These are phyloP conservation scores for Grallaria varia DNA, from an alignment of 2,113 vertebrate genomes.

Conservation along the genomic window DNA sequence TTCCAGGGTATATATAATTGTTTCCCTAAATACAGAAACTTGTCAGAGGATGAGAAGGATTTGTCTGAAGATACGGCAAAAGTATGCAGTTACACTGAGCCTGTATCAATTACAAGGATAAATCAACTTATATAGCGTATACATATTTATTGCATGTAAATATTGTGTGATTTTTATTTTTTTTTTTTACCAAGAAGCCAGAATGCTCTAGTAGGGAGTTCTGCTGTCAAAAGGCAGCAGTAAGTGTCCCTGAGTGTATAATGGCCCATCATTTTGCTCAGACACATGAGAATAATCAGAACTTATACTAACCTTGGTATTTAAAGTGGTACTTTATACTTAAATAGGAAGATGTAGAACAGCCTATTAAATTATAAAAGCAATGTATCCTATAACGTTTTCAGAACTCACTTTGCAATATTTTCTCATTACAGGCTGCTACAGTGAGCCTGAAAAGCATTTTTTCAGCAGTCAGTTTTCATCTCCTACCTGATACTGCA, in stretches of 20 bases:
- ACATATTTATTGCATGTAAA: background rate
- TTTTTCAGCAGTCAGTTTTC: background rate
- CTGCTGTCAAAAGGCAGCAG: background rate
- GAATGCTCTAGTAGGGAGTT: background rate
- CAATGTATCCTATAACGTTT: background rate
- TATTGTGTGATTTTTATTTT: background rate
- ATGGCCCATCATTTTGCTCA: background rate
- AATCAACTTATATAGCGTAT: background rate
- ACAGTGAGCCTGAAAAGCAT: background rate
- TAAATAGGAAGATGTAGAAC: background rate
- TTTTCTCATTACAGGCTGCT: background rate
- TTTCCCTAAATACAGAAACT: background rate
- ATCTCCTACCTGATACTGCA: background rate
- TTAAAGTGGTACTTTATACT: background rate
- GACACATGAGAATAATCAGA: background rate
- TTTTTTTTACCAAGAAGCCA: background rate
- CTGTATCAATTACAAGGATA: background rate
- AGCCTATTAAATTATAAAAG: background rate
- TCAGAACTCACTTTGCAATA: background rate
- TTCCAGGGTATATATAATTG: background rate
- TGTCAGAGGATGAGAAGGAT: background rate
- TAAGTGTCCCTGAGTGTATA: background rate
- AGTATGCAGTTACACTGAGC: background rate
- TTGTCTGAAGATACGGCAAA: background rate
- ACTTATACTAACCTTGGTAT: background rate